Evolutionary conservation across 2,797 vertebrate species (phyloP).

Genomic region (Coranthus polyacanthus): DNA sequence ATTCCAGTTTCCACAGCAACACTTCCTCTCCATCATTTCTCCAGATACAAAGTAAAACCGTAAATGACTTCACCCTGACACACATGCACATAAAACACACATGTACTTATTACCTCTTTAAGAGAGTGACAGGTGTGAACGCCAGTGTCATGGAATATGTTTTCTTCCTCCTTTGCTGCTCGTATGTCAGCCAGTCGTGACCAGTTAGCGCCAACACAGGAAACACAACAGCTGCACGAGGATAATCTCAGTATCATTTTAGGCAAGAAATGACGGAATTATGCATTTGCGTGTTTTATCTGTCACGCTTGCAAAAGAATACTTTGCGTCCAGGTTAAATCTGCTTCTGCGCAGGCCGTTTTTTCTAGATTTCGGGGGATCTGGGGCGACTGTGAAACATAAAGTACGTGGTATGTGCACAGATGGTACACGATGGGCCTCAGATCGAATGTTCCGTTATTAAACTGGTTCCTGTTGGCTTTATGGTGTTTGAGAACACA

Average conservation of each 20-base stretch:
- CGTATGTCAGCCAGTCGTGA: slow-evolving; percentile 45
- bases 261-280: slow-evolving; percentile 1
- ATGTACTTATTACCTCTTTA: slow-evolving; percentile 19
- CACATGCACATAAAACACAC: slow-evolving; percentile 3
- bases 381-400: slow-evolving; percentile 21
- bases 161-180: slow-evolving; percentile 47
- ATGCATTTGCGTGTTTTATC: slow-evolving; percentile 2
- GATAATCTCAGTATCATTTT: background rate
- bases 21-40: slow-evolving; percentile 24
- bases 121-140: slow-evolving; percentile 50
- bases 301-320: background rate
- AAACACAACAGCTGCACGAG: slow-evolving; percentile 55
- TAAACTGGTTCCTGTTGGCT: slow-evolving; percentile 62
- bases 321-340: slow-evolving; percentile 8
- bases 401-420: slow-evolving; percentile 7
- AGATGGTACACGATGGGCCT: slow-evolving; percentile 33
- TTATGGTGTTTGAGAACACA: slow-evolving; percentile 74
- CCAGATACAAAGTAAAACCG: slow-evolving; percentile 17
- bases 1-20: slow-evolving; percentile 14
- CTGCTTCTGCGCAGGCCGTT: background rate
- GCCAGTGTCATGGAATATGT: slow-evolving; percentile 27
- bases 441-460: slow-evolving; percentile 39
- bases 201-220: slow-evolving; percentile 20
- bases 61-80: slow-evolving; percentile 15
- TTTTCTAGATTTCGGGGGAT: background rate